Evolutionary conservation across 2,888 invertebrate species (phyloP), one percentile per base, ranked within the genome.

Genomic region (Tubulanus polymorphus): DNA sequence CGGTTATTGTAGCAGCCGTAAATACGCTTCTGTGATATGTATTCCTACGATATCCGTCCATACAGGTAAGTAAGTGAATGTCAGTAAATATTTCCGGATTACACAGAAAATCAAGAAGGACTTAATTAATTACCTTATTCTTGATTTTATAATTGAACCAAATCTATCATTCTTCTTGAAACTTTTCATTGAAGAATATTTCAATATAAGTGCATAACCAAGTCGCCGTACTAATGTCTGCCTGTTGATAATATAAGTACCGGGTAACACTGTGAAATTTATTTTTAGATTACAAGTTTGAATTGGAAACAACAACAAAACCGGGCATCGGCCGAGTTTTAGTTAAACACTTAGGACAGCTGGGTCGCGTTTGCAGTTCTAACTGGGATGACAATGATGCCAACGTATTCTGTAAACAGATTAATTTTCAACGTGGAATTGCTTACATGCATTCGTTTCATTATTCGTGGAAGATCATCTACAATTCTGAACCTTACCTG

Each of bases 351-450:
- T 50, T 35, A 18, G 26, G 27, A 12, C 30, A 41, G n/a, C 23
- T 32, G 1, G 56, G 56, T 1, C 32, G 55, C 5, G 37, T 59
- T 10, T 59, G 59, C 28, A 37, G 37, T 15, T 30, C 49, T 28
- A 23, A 25, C 6, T 59, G 59, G 59, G 53, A 55, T 32, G 56
- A 59, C 25, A 23, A 5, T 15, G 56, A 59, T 32, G 59, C 59
- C 1, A 20, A 26, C 12, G 59, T 59, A 12, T 20, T 56, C 20
- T 59, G 59, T 37, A 20, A 53, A 8, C 35, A 35, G 6, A 10
- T 25, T 32, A 53, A 53, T 15, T 53, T 77, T 88, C 88, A 2
- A 79, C 85, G 47, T 10, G 59, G 59, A 12, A 26, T 56, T 2
- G 53, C 56, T 3, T 59, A 59, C 32, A 27, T 32, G n/a, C 58